phyloP scores from a whole-genome alignment of 2,113 vertebrate species.

The Megaceryle maxima region DNA sequence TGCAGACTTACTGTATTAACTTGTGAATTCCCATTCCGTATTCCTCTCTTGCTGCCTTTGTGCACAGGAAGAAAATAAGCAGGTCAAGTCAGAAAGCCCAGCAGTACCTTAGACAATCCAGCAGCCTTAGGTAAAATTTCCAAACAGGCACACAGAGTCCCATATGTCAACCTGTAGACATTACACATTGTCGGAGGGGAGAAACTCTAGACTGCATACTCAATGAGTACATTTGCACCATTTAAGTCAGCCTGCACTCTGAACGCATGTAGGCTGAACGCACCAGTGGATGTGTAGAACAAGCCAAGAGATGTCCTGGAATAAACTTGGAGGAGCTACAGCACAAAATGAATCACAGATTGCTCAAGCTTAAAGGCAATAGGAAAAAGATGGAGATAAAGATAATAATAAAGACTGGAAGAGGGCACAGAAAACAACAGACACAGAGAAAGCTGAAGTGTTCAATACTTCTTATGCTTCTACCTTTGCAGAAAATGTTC shows the following conservation, averaged over 20 bases:
- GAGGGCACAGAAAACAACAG: neutral
- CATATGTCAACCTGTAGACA: neutral
- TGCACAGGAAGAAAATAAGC: neutral
- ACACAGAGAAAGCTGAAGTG: neutral
- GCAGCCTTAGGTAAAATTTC: neutral
- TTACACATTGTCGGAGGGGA: neutral
- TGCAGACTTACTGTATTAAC: neutral
- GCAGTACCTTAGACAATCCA: neutral
- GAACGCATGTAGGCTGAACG: neutral
- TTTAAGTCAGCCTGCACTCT: neutral
- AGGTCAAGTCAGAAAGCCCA: neutral
- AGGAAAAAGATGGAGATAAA: neutral
- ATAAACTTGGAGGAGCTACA: neutral
- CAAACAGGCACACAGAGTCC: neutral
- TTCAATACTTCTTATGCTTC: neutral
- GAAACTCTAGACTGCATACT: neutral
- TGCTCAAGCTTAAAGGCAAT: neutral
- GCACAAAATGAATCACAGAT: neutral
- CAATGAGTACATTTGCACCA: neutral
- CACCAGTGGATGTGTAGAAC: neutral
- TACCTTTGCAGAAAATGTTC: neutral
- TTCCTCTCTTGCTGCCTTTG: neutral
- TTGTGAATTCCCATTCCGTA: neutral
- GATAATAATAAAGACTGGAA: neutral
- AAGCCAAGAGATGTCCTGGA: neutral